phyloP scores from a whole-genome alignment of 2,888 invertebrate species.

The Malthinus seriepunctatus region DNA sequence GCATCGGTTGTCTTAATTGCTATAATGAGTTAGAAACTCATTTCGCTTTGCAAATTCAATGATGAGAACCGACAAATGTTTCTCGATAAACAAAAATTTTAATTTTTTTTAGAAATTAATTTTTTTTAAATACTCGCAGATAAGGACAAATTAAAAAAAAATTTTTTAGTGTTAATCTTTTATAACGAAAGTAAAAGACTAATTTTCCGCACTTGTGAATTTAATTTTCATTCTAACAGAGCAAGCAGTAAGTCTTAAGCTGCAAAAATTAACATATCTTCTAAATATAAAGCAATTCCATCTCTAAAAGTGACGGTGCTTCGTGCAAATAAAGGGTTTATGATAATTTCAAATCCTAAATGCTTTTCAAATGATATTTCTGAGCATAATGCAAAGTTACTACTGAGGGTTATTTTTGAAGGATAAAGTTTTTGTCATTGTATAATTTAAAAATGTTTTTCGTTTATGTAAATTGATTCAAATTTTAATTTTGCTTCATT shows the following conservation, averaged over 20 bases:
- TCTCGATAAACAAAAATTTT: background rate
- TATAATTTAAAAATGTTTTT: slow-evolving; percentile 16
- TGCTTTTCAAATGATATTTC: slow-evolving; percentile 20
- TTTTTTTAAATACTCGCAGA: background rate
- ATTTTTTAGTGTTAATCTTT: background rate
- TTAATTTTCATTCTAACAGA: slow-evolving; percentile 3
- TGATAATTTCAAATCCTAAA: slow-evolving; percentile 26
- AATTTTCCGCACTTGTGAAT: slow-evolving; percentile 18
- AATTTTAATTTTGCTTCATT: slow-evolving; percentile 13
- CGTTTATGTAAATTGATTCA: slow-evolving; percentile 16
- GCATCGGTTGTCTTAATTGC: slow-evolving; percentile 34
- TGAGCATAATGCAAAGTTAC: slow-evolving; percentile 16
- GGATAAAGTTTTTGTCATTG: slow-evolving; percentile 17
- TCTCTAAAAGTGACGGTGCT: slow-evolving; percentile 19
- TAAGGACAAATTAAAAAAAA: background rate
- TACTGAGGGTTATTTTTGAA: slow-evolving; percentile 15
- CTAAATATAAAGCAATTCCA: slow-evolving; percentile 21
- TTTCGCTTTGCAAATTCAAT: slow-evolving; percentile 9
- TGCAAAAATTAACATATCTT: slow-evolving; percentile 26
- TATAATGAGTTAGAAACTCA: slow-evolving; percentile 23
- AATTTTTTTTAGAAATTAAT: background rate
- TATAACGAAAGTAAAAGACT: slow-evolving; percentile 6
- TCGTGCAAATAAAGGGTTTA: slow-evolving; percentile 27
- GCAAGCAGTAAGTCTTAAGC: slow-evolving; percentile 13
- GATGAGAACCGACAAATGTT: slow-evolving; percentile 5